Evolutionary conservation across 2,888 invertebrate genomes (phyloP).

Genomic region (Quadroppia sp.): DNA sequence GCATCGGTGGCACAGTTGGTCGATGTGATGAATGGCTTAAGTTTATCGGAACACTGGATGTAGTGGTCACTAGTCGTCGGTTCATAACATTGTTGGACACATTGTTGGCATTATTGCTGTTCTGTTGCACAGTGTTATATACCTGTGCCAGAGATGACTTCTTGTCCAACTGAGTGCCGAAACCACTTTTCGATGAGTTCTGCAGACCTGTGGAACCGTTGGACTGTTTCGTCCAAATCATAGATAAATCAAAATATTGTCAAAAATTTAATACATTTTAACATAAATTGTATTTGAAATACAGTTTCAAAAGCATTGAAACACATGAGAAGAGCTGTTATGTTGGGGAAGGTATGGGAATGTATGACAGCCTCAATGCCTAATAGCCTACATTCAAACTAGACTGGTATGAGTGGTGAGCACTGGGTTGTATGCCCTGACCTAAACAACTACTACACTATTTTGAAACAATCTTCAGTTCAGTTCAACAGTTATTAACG

Average conservation of each 20-base stretch:
- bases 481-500: not conserved
- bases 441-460: slow-evolving; percentile 25
- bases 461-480: slow-evolving; percentile 5
- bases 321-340: slow-evolving; percentile 2
- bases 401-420: slow-evolving; percentile 9
- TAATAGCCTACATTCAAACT: slow-evolving; percentile 36
- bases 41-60: slow-evolving; percentile 24
- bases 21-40: slow-evolving; percentile 14
- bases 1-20: slow-evolving; percentile 32
- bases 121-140: slow-evolving; percentile 6
- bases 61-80: slow-evolving; percentile 34
- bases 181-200: slow-evolving; percentile 17
- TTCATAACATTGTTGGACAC: not conserved
- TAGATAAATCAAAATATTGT: slow-evolving; percentile 9
- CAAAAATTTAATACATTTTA: not conserved
- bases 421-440: slow-evolving; percentile 28
- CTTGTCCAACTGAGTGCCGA: slow-evolving; percentile 6
- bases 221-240: slow-evolving; percentile 12
- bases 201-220: slow-evolving; percentile 25
- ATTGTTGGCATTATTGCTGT: not conserved
- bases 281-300: not conserved
- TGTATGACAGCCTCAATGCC: slow-evolving; percentile 36
- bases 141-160: slow-evolving; percentile 8
- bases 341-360: slow-evolving; percentile 4
- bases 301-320: not conserved